Conservation (phyloP, 2,113 vertebrate genomes). For the Platanista minor region DNA sequence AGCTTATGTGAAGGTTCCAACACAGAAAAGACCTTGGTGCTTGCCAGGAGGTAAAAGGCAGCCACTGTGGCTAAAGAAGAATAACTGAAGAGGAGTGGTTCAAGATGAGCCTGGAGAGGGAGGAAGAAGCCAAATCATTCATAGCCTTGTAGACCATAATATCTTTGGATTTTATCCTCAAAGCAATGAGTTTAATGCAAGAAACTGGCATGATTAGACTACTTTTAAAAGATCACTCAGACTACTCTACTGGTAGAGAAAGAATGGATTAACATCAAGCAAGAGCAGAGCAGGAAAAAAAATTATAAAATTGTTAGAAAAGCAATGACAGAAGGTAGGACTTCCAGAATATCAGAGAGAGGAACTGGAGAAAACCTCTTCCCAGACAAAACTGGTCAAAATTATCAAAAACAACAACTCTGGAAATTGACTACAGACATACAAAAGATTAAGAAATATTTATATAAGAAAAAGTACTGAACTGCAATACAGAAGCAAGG, state of each 20-base stretch:
- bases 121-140: not conserved
- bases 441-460: not conserved
- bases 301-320: not conserved
- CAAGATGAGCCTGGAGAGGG: not conserved
- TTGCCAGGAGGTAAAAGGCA: not conserved
- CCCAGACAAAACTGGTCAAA: not conserved
- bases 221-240: not conserved
- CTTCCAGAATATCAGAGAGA: not conserved
- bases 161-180: not conserved
- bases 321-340: not conserved
- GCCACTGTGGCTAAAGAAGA: not conserved
- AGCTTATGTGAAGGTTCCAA: no score
- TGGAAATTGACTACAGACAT: not conserved
- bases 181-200: not conserved
- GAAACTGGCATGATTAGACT: not conserved
- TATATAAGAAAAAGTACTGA: not conserved
- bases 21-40: not conserved
- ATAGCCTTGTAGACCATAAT: not conserved
- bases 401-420: not conserved
- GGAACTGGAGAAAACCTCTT: not conserved
- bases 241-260: not conserved
- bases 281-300: not conserved
- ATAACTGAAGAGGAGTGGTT: not conserved
- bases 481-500: not conserved
- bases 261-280: not conserved